A percentile compares a stretch with the other conserved stretches of the same genome.
Evolutionary conservation across 2,113 vertebrate genomes (phyloP).

Genomic region (Terrapene triunguis): DNA sequence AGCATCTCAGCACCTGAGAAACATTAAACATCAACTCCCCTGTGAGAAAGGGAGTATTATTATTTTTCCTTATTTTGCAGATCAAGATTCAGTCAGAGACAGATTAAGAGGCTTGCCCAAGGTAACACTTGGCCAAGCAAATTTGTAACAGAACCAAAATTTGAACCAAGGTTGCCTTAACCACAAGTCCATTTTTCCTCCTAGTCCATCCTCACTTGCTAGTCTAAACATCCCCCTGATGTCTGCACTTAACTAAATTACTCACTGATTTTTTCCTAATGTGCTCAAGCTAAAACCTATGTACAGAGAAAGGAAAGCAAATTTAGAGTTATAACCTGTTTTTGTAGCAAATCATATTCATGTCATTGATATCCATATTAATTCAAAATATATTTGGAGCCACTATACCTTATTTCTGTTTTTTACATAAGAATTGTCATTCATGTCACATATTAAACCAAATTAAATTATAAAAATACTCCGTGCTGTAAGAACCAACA

Average conservation of each 20-base stretch:
- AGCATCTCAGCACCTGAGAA: not conserved
- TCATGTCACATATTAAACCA: conserved; percentile 57
- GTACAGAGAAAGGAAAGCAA: not conserved
- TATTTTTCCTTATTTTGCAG: not conserved
- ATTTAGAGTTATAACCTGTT: not conserved
- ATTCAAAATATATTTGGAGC: not conserved
- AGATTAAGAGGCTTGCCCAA: not conserved
- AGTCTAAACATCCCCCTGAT: not conserved
- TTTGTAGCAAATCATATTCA: not conserved
- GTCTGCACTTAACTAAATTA: not conserved
- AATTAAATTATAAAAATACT: conserved; percentile 67
- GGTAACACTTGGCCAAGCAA: not conserved
- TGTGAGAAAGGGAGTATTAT: not conserved
- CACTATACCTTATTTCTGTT: conserved; percentile 33
- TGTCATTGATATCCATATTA: not conserved
- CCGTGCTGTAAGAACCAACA: conserved; percentile 40
- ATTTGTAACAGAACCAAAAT: not conserved
- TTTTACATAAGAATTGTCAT: conserved; percentile 50
- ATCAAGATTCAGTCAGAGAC: accelerated
- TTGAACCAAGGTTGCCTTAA: not conserved
- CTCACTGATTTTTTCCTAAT: not conserved
- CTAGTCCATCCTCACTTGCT: not conserved
- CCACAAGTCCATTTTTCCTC: not conserved
- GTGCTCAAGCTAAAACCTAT: not conserved
- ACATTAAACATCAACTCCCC: not conserved